Base-by-base conservation (phyloP, 2,113 vertebrate genomes). In the Oreochromis spilurus region DNA sequence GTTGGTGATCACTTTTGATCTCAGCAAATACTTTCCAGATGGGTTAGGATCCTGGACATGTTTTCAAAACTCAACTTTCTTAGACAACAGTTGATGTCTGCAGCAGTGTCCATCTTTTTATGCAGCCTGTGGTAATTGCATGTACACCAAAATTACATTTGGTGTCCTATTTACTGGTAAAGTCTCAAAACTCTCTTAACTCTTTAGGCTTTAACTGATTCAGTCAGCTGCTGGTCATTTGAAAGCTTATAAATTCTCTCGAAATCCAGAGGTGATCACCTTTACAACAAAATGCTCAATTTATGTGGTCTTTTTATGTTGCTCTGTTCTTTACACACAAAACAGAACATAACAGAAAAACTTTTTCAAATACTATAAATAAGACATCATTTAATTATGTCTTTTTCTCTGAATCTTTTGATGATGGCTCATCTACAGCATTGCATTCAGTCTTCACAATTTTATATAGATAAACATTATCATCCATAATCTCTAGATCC, bases 261-360 rank as follows among this genome's bases (percentile, higher is more conserved):
- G 16, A 52, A 52, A 19, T 11, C 43, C 26, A 3, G 0, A 72
- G 0, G 14, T 72, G 21, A 19, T 75, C 9, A 26, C 29, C 3
- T 17, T 75, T 24, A 43, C 19, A 70, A 70, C n/a, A 70, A 70
- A 24, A 43, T 43, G 2, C 1, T 70, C 12, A 2, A 9, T 75
- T 75, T 45, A 72, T 72, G 21, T 0, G 43, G 21, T 34, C 60
- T 12, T 34, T 60, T 60, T 34, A 60, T 17, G 57, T 60, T 60
- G 55, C 29, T 60, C 26, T 2, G 67, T 26, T 72, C 21, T 72
- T 70, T 43, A 70, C 38, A 16, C 65, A 43, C 8, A 70, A 13
- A 70, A 4, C 65, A 16, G 65, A 70, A 65, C 17, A 7, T 4
- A 65, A 65, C 13, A 16, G 38, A 70, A 16, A 70, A 43, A 0